phyloP scores from a whole-genome alignment of 64 coral and sea anemone genomes.

The Platygyra sinensis region DNA sequence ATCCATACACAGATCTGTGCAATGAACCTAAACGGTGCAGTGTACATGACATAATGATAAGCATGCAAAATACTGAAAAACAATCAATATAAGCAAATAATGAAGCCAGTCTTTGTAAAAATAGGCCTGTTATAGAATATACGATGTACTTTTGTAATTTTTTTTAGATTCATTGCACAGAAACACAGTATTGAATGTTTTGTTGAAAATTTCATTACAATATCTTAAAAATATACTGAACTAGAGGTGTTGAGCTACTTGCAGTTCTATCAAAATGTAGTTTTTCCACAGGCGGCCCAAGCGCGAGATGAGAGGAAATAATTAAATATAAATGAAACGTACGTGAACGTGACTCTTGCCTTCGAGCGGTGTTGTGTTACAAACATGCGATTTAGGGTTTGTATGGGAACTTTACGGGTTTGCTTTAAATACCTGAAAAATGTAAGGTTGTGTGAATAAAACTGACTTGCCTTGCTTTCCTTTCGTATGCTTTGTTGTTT shows the following conservation, averaged over 20 bases:
- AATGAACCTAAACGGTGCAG: conserved; percentile 4
- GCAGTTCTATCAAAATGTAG: conserved; percentile 21
- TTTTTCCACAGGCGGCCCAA: too few relatives aligned
- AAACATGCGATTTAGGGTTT: too few relatives aligned
- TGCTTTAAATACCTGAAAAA: too few relatives aligned
- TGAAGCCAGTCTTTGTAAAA: conserved; percentile 8
- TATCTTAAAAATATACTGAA: conserved; percentile 46
- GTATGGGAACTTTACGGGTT: too few relatives aligned
- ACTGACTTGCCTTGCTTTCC: too few relatives aligned
- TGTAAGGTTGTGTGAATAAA: too few relatives aligned
- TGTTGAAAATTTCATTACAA: conserved; percentile 8
- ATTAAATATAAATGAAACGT: too few relatives aligned
- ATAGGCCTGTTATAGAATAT: not conserved
- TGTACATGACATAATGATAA: not conserved
- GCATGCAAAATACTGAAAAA: conserved; percentile 36
- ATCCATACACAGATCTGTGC: conserved; percentile 25
- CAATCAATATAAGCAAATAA: conserved; percentile 34
- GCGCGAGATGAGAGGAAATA: too few relatives aligned
- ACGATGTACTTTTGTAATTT: conserved; percentile 19
- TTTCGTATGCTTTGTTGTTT: too few relatives aligned
- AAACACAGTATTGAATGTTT: not conserved
- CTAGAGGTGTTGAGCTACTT: conserved; percentile 22
- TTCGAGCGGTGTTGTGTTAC: too few relatives aligned
- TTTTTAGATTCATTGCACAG: conserved; percentile 37
- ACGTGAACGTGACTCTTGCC: too few relatives aligned